Base-by-base conservation (phyloP, 2,797 vertebrate genomes). In the Rallus crepitans region DNA sequence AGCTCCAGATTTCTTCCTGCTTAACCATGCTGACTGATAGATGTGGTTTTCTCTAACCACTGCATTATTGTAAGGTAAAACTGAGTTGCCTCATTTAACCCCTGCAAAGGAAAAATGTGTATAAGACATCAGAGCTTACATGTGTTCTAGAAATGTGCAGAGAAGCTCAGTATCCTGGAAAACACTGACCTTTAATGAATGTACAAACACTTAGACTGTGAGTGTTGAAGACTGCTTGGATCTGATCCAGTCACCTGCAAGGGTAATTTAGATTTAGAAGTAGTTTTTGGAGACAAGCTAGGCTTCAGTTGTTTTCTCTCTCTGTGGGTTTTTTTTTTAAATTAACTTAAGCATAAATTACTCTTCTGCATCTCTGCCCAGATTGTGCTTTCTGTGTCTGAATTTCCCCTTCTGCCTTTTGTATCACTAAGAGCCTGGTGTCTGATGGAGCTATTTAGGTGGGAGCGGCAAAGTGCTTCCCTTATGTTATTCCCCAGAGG, bases 71-170 rank as follows among this genome's bases (percentile, higher is more conserved):
- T 59, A 40, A 85, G 76, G 87, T 92, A 82, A 87, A 95, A 75
- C 37, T 35, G 45, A 82, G 87, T 95, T 94, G 87, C 92, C 94
- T 96, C 45, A 78, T 92, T 91, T 96, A 95, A 97, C 89, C 95
- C 30, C 82, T 47, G 33, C 83, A 91, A 91, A 91, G 84, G 45
- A 75, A 95, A 87, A 93, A 57, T 33, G 33, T 75, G 37, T 80
- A 68, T 92, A 88, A 82, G 77, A 60, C 79, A 93, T 37, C 61
- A 89, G 90, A 81, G 84, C 61, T 82, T 65, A 93, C 87, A 82
- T 81, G 84, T 93, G 76, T 92, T 94, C 83, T 91, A 93, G 76
- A 86, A 94, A 93, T 59, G 84, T 86, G 92, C 65, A 83, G 83
- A 94, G 91, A 87, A 90, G 61, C 65, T 93, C 69, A 56, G 84